Percentiles rank a stretch among this genome's conserved stretches.
These are phyloP conservation scores for Oligia latruncula DNA, from an alignment of 2,888 invertebrate species.

Conservation along the genomic window DNA sequence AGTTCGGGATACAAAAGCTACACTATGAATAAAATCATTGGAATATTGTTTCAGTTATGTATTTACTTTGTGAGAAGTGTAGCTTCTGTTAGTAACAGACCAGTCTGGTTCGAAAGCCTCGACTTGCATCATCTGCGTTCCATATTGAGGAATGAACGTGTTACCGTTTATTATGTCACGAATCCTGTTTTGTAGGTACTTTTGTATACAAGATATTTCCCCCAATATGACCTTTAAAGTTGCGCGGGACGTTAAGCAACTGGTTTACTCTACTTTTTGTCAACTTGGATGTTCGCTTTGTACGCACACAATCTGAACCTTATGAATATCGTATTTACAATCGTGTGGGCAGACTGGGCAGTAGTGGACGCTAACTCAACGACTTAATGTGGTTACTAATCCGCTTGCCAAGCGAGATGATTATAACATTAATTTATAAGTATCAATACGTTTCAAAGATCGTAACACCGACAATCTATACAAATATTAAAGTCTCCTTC, in stretches of 20 bases:
- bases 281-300: slow-evolving; percentile 6
- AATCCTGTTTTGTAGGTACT: slow-evolving; percentile 21
- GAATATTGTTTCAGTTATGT: slow-evolving; percentile 50
- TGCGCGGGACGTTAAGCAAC: slow-evolving; percentile 34
- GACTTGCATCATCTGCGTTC: slow-evolving; percentile 37
- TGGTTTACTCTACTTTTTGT: slow-evolving; percentile 47
- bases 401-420: slow-evolving; percentile 11
- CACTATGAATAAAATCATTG: slow-evolving; percentile 59
- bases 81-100: slow-evolving; percentile 18
- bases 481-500: no score
- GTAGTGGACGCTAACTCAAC: slow-evolving; percentile 17
- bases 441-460: slow-evolving; percentile 16
- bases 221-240: slow-evolving; percentile 39
- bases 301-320: slow-evolving; percentile 4
- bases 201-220: slow-evolving; percentile 36
- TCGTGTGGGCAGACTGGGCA: slow-evolving; percentile 26
- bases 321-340: slow-evolving; percentile 25
- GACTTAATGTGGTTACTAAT: slow-evolving; percentile 7
- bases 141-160: slow-evolving; percentile 24
- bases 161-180: slow-evolving; percentile 21
- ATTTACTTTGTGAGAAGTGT: slow-evolving; percentile 24
- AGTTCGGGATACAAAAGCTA: slow-evolving; percentile 46
- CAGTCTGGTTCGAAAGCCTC: slow-evolving; percentile 3
- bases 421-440: neutral
- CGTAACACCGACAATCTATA: neutral